Conservation (phyloP, 2,113 vertebrate genomes). For the Myiagra hebetior region DNA sequence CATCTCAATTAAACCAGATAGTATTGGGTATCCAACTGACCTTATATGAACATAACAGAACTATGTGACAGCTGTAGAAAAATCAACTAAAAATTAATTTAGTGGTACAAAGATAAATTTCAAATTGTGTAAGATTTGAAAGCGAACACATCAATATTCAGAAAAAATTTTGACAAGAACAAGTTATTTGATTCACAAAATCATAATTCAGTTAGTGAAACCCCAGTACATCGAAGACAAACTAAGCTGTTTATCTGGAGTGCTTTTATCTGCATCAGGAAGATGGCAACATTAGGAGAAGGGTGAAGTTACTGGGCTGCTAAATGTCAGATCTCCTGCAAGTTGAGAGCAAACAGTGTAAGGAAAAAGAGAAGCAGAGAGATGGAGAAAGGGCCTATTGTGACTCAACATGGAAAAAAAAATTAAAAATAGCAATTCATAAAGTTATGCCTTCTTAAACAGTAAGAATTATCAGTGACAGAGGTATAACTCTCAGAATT, state of each 20-base stretch:
- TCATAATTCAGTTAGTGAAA: not conserved
- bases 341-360: not conserved
- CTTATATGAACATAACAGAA: not conserved
- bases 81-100: not conserved
- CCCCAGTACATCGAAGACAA: not conserved
- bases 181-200: not conserved
- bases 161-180: not conserved
- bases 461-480: not conserved
- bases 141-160: not conserved
- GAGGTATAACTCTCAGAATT: not conserved
- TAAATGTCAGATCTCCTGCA: not conserved
- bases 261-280: not conserved
- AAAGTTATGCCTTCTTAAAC: not conserved
- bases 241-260: not conserved
- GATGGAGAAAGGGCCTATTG: not conserved
- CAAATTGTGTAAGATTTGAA: not conserved
- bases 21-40: not conserved
- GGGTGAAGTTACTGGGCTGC: not conserved
- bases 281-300: not conserved
- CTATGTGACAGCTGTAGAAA: not conserved
- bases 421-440: not conserved
- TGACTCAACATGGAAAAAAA: not conserved
- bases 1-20: not conserved
- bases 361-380: not conserved
- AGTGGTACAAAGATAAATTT: not conserved